Evolutionary conservation across 2,113 vertebrate species (phyloP).

Genomic region (Charina bottae): DNA sequence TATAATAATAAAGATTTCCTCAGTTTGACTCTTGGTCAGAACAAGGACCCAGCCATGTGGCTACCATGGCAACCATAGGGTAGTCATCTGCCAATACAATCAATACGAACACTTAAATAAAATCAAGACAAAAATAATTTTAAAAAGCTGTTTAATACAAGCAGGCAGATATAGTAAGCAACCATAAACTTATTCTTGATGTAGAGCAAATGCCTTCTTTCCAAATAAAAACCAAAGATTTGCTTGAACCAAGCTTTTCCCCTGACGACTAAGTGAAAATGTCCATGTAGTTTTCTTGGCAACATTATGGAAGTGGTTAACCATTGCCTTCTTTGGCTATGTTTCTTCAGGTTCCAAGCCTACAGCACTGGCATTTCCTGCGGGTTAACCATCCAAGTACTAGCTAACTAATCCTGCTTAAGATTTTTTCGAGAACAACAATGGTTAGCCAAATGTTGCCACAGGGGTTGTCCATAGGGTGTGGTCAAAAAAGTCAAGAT

Average conservation of each 20-base stretch:
- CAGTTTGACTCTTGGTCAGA: background rate
- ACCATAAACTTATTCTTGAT: background rate
- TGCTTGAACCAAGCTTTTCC: background rate
- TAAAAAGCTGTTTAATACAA: background rate
- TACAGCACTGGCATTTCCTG: background rate
- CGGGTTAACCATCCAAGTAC: background rate
- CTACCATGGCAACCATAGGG: background rate
- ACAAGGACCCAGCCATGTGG: background rate
- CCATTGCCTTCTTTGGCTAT: background rate
- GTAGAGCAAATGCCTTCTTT: background rate
- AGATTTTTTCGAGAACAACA: background rate
- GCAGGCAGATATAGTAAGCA: background rate
- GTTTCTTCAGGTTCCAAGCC: background rate
- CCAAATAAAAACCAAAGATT: background rate
- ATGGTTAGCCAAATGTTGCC: background rate
- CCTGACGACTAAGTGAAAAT: background rate
- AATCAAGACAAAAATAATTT: background rate
- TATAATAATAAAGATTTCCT: background rate
- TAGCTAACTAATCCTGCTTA: background rate
- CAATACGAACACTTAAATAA: background rate
- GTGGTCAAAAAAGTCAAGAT: background rate
- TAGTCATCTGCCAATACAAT: background rate
- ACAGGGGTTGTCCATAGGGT: background rate
- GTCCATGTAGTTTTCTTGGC: background rate
- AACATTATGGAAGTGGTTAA: background rate